Conservation (phyloP, 2,888 invertebrate species). For the Nipponacmea schrenckii region DNA sequence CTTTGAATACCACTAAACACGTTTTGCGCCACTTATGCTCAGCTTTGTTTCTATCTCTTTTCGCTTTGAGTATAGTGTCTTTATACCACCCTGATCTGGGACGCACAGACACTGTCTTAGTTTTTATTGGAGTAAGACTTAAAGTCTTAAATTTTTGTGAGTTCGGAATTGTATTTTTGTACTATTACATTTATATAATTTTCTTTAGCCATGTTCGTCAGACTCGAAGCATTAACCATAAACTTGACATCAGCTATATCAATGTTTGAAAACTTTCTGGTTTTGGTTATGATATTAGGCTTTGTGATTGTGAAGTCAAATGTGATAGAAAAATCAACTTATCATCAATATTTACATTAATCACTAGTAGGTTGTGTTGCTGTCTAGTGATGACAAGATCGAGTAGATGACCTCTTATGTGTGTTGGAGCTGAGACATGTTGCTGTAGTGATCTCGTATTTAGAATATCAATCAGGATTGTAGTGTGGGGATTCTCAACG, state of each 20-base stretch:
- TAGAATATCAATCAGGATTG: no score
- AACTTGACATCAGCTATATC: no score
- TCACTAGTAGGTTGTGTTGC: not conserved
- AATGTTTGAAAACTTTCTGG: no score
- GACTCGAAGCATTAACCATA: not conserved
- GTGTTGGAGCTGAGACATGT: not conserved
- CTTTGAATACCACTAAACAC: not conserved
- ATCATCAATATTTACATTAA: not conserved
- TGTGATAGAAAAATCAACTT: not conserved
- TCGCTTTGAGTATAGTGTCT: not conserved
- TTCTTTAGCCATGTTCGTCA: no score
- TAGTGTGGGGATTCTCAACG: not conserved
- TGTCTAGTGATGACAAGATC: not conserved
- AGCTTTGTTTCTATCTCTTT: not conserved
- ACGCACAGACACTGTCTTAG: no score
- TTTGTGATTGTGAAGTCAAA: not conserved
- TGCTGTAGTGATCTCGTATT: not conserved
- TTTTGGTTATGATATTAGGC: not conserved
- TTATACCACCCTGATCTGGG: not conserved
- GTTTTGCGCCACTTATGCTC: not conserved
- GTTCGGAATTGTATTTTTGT: not conserved
- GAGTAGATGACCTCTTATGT: not conserved
- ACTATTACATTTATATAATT: no score
- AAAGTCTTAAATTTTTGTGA: no score
- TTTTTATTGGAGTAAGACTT: no score